Conservation (phyloP, 2,797 vertebrate species). For the Peromyscus eremicus region DNA sequence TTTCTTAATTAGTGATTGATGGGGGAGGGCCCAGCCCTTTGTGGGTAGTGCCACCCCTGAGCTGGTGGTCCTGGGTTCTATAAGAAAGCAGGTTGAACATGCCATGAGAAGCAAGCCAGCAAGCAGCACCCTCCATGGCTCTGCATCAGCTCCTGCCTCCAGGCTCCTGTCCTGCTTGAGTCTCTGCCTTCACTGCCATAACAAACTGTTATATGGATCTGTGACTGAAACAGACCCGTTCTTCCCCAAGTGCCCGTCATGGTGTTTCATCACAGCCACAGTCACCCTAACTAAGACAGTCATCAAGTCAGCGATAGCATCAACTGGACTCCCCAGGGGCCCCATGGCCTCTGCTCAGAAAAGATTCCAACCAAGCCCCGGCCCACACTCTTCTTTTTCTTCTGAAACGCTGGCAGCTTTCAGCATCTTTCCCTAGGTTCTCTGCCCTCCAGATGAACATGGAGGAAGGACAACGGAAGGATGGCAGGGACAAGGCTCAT, state of each 20-base stretch:
- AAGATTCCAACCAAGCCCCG: not conserved
- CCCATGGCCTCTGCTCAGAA: not conserved
- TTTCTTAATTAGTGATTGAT: not conserved
- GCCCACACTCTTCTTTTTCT: not conserved
- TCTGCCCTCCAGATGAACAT: not conserved
- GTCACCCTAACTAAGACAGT: not conserved
- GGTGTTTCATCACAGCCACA: not conserved
- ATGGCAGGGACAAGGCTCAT: not conserved
- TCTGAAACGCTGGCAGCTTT: not conserved
- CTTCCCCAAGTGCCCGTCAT: not conserved
- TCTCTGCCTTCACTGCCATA: not conserved
- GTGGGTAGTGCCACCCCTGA: not conserved
- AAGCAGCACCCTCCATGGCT: not conserved
- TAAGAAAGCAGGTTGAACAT: not conserved
- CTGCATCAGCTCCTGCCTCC: not conserved
- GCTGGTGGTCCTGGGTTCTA: not conserved
- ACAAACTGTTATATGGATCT: too few species aligned
- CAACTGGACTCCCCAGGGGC: not conserved
- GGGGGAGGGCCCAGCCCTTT: not conserved
- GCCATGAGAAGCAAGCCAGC: not conserved
- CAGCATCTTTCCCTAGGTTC: not conserved
- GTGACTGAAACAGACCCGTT: too few species aligned
- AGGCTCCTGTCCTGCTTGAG: not conserved
- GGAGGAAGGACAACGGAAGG: not conserved
- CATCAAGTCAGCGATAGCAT: not conserved